These are phyloP conservation scores for Phoxinus dragarum DNA, from an alignment of 2,797 vertebrate genomes.

Conservation along the genomic window DNA sequence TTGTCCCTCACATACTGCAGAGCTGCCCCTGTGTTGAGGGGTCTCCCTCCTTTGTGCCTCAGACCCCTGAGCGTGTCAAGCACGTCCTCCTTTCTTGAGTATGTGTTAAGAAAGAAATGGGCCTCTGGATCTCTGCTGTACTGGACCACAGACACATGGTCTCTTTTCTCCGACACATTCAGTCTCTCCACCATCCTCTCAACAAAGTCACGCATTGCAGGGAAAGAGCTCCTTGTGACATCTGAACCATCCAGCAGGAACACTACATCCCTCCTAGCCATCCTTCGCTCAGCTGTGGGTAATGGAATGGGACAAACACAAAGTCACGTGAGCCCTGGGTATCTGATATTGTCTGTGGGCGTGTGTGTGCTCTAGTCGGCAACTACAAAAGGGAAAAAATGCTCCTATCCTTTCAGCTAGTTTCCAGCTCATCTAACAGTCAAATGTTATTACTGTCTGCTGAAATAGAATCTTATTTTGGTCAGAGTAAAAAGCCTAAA, in stretches of 20 bases:
- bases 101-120: constrained; percentile 58
- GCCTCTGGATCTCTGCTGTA: constrained; percentile 55
- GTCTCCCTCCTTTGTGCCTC: constrained; percentile 75
- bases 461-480: not conserved
- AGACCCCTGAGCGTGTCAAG: constrained; percentile 71
- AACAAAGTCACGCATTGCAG: constrained; percentile 74
- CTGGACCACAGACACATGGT: constrained; percentile 59
- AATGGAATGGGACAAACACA: constrained; percentile 24
- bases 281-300: constrained; percentile 40
- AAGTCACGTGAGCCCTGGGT: not conserved
- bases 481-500: not conserved
- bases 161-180: constrained; percentile 68
- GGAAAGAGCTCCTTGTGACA: constrained; percentile 64
- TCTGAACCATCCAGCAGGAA: constrained; percentile 64
- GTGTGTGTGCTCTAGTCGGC: not conserved
- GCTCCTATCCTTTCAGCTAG: not conserved
- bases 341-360: not conserved
- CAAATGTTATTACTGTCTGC: not conserved
- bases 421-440: not conserved
- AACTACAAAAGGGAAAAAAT: not conserved
- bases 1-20: constrained; percentile 56
- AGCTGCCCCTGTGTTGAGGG: constrained; percentile 77
- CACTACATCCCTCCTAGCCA: constrained; percentile 52
- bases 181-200: constrained; percentile 76
- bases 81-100: constrained; percentile 64